Conservation (phyloP, 53 echinoderm and acorn worm species). For the Antedon mediterranea region DNA sequence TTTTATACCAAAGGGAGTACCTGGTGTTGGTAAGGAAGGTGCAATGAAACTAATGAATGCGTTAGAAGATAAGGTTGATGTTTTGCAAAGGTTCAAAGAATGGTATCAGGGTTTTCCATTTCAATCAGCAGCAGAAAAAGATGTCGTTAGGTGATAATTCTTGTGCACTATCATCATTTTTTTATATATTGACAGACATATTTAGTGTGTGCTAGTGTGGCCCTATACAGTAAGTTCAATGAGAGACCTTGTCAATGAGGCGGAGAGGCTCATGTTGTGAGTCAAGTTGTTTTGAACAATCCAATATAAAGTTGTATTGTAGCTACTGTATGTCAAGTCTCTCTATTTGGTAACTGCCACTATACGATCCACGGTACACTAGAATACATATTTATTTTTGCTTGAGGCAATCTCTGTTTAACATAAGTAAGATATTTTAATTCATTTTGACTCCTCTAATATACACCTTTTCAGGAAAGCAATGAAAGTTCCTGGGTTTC, state of each 20-base stretch:
- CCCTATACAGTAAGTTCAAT: slow-evolving; percentile 18
- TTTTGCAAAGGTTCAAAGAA: slow-evolving; percentile 34
- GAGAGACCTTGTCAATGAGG: too few relatives aligned
- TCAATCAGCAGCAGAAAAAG: neutral
- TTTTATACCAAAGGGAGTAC: slow-evolving; percentile 68
- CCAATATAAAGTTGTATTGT: too few relatives aligned
- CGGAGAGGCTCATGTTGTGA: too few relatives aligned
- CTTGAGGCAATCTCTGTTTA: too few relatives aligned
- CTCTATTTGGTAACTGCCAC: too few relatives aligned
- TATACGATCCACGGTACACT: too few relatives aligned
- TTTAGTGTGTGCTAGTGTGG: slow-evolving; percentile 14
- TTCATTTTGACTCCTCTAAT: too few relatives aligned
- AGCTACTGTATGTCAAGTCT: too few relatives aligned
- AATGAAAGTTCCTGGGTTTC: slow-evolving; percentile 37
- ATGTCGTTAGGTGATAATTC: neutral
- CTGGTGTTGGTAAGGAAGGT: slow-evolving; percentile 63
- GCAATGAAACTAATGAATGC: slow-evolving; percentile 36
- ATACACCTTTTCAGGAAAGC: slow-evolving; percentile 32
- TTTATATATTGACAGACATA: neutral
- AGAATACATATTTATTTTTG: too few relatives aligned
- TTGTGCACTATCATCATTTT: neutral
- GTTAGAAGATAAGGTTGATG: slow-evolving; percentile 13
- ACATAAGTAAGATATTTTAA: too few relatives aligned
- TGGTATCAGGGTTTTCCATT: slow-evolving; percentile 27
- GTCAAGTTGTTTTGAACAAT: too few relatives aligned